A percentile compares a stretch with the other conserved stretches of the same genome.
Conservation (phyloP, 2,113 vertebrate species). For the Gavia stellata region DNA sequence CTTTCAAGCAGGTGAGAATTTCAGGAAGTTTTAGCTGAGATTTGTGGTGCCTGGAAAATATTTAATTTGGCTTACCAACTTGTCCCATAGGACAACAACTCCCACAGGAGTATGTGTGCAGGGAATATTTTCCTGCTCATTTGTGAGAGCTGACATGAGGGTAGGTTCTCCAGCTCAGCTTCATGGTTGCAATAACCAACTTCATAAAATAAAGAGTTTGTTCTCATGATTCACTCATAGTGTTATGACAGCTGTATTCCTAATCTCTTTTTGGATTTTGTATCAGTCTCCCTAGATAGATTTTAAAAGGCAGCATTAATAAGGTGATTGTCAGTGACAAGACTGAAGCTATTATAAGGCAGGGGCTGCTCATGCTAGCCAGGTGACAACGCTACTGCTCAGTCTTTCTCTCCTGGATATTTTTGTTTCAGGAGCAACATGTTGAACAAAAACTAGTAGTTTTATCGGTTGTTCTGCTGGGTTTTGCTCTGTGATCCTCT, state of each 20-base stretch:
- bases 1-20: not conserved
- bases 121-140: not conserved
- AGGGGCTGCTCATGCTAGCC: not conserved
- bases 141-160: not conserved
- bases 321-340: constrained; percentile 25
- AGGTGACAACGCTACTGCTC: not conserved
- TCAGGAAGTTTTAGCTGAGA: not conserved
- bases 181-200: not conserved
- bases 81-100: not conserved
- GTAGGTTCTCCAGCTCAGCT: not conserved
- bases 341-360: not conserved
- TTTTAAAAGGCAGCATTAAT: constrained; percentile 39
- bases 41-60: not conserved
- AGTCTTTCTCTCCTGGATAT: not conserved
- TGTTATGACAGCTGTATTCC: constrained; percentile 59
- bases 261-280: constrained; percentile 34
- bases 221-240: not conserved
- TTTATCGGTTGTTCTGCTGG: not conserved
- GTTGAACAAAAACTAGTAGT: not conserved
- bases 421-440: not conserved
- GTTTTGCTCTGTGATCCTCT: not conserved
- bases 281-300: constrained; percentile 32
- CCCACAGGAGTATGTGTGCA: not conserved
- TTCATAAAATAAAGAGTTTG: constrained; percentile 23
- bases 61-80: not conserved